phyloP scores from a whole-genome alignment of 2,888 invertebrate genomes.

The Euzophera pinguis region DNA sequence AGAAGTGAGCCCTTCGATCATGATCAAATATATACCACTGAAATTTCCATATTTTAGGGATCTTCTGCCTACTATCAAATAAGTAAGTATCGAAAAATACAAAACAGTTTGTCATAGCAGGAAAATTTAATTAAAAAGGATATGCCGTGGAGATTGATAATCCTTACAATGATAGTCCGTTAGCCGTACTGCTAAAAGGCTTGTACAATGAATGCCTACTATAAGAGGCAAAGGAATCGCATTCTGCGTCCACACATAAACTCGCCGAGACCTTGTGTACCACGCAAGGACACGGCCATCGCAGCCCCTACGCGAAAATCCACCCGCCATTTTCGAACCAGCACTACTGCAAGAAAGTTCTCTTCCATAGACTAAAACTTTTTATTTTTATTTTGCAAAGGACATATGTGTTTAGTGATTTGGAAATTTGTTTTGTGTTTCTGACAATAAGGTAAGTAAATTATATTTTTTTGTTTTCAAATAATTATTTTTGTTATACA shows the following conservation, averaged over 20 bases:
- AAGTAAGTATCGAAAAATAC: too few species aligned
- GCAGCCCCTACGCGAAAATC: conserved; percentile 61
- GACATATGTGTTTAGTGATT: neutral
- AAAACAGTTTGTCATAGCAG: too few species aligned
- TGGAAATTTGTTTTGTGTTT: neutral
- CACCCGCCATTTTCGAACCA: conserved; percentile 64
- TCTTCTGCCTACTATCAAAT: too few species aligned
- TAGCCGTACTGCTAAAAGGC: conserved; percentile 35
- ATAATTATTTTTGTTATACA: neutral
- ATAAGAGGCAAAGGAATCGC: conserved; percentile 68
- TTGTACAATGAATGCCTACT: conserved; percentile 50
- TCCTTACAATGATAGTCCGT: conserved; percentile 7
- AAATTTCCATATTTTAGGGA: too few species aligned
- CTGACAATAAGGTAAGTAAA: neutral
- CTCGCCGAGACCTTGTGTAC: conserved; percentile 68
- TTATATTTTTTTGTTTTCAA: neutral
- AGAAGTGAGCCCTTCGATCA: too few species aligned
- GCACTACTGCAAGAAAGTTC: conserved; percentile 59
- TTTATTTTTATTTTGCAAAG: neutral
- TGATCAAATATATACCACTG: too few species aligned
- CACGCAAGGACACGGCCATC: conserved; percentile 64
- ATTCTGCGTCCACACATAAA: conserved; percentile 61
- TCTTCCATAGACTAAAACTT: conserved; percentile 30
- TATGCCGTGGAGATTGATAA: neutral
- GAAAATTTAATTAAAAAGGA: neutral